A percentile compares a stretch with the other conserved stretches of the same genome.
Evolutionary conservation across 2,888 invertebrate species (phyloP).

Genomic region (Balanococcus diminutus): DNA sequence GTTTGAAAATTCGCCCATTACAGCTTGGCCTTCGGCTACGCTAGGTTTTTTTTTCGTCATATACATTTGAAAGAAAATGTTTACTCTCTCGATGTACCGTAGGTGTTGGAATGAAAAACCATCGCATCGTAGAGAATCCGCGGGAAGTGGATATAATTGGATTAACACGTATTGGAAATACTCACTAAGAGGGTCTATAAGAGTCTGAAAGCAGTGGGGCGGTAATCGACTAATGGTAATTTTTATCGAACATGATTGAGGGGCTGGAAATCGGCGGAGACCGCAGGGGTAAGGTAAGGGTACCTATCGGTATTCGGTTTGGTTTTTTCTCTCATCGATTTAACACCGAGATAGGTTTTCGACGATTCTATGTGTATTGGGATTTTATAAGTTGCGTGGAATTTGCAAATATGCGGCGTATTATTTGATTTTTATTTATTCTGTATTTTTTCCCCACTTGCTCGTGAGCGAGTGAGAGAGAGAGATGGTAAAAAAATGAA

Average conservation of each 20-base stretch:
- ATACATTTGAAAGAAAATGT: not conserved
- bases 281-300: not conserved
- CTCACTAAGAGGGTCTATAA: not conserved
- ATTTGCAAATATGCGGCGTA: not conserved
- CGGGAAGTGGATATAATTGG: not conserved
- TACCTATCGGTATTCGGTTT: not conserved
- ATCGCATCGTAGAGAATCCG: not conserved
- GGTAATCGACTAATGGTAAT: slow-evolving; percentile 13
- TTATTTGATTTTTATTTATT: not conserved
- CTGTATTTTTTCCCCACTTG: not conserved
- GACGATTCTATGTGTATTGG: not conserved
- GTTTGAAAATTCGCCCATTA: not conserved
- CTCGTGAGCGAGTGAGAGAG: not conserved
- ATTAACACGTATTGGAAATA: not conserved
- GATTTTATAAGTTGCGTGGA: not conserved
- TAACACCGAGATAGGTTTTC: not conserved
- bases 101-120: not conserved
- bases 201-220: not conserved
- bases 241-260: not conserved
- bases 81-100: not conserved
- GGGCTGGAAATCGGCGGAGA: not conserved
- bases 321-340: not conserved
- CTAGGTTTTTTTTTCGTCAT: not conserved
- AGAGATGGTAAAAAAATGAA: no score
- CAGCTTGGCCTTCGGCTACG: not conserved